phyloP scores from a whole-genome alignment of 2,113 vertebrate species.

The Egretta garzetta region DNA sequence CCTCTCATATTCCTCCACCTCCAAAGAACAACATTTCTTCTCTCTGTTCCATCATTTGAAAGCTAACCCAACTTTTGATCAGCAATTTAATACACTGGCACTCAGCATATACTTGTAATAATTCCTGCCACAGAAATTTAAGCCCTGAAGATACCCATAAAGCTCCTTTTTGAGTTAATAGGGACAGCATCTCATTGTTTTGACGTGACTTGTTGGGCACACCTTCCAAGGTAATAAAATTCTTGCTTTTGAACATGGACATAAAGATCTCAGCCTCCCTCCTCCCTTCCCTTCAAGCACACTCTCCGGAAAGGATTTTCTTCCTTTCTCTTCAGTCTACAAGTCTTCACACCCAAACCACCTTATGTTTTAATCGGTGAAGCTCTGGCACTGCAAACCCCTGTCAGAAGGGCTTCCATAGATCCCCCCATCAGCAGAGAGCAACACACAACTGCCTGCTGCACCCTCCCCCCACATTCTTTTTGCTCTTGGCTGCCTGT shows the following conservation, averaged over 20 bases:
- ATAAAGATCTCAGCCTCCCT: background rate
- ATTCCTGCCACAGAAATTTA: background rate
- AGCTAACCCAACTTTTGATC: background rate
- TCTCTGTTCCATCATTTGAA: background rate
- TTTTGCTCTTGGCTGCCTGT: background rate
- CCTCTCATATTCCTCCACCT: background rate
- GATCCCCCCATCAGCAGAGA: accelerated
- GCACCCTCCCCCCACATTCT: background rate
- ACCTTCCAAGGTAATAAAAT: background rate
- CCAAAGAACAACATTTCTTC: background rate
- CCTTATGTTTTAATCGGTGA: background rate
- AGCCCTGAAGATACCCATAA: background rate
- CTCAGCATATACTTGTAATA: background rate
- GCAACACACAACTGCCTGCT: background rate
- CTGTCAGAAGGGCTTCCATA: background rate
- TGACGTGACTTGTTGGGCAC: background rate
- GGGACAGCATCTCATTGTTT: background rate
- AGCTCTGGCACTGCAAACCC: background rate
- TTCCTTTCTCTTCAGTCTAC: background rate
- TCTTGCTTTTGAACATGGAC: background rate
- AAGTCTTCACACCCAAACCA: background rate
- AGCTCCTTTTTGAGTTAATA: background rate
- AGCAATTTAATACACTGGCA: background rate
- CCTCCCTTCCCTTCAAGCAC: background rate
- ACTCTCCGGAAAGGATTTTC: background rate